These are phyloP conservation scores for Chrysopa pallens DNA, from an alignment of 1,140 invertebrate genomes.

Conservation along the genomic window DNA sequence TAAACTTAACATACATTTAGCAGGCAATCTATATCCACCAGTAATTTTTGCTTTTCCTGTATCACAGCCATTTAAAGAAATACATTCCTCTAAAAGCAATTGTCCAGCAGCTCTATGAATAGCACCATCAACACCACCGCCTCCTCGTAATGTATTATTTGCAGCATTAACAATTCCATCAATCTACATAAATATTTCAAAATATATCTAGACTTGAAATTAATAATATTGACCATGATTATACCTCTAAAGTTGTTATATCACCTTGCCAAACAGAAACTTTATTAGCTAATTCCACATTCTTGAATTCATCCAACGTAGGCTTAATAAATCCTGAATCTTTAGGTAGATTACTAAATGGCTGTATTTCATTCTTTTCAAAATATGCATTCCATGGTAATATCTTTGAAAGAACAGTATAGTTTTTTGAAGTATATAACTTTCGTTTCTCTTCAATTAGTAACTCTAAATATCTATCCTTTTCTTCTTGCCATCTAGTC, in stretches of 20 bases:
- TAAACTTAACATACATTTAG: constrained; percentile 38
- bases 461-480: constrained; percentile 34
- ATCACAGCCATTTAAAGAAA: constrained; percentile 45
- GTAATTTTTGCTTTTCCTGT: constrained; percentile 71
- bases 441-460: constrained; percentile 31
- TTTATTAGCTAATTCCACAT: constrained; percentile 33
- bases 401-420: constrained; percentile 27
- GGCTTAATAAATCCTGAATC: constrained; percentile 19
- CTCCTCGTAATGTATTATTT: constrained; percentile 57
- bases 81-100: constrained; percentile 50
- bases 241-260: constrained; percentile 63
- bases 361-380: constrained; percentile 22
- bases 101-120: constrained; percentile 64
- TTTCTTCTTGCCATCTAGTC: constrained; percentile 18
- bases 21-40: constrained; percentile 56
- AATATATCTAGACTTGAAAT: constrained; percentile 4
- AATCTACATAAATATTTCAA: constrained; percentile 29
- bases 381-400: constrained; percentile 37
- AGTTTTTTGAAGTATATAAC: constrained; percentile 27
- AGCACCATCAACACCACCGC: constrained; percentile 77
- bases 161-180: constrained; percentile 90
- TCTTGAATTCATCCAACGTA: constrained; percentile 23
- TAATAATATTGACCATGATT: constrained; percentile 5
- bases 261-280: constrained; percentile 58
- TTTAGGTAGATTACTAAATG: constrained; percentile 6